Base-by-base conservation (phyloP, 2,888 invertebrate genomes). In the Caenorhabditis afra region DNA sequence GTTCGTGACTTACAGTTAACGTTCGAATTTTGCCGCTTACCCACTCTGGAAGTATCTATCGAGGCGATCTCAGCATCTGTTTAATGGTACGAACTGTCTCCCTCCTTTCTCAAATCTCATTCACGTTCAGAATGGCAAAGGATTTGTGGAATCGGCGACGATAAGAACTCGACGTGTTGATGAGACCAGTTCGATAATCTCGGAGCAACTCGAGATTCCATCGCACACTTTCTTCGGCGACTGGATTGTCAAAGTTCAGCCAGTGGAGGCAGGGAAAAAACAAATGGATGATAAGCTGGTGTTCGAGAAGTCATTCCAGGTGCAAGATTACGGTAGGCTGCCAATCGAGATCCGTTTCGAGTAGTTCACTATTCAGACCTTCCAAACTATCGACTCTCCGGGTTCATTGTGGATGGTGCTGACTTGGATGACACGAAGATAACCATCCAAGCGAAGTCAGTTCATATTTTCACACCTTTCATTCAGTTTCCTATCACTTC, bases 1-100 rank as follows among this genome's bases (percentile, higher is more conserved):
- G n/a, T n/a, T n/a, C n/a, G n/a, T 10, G 1, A 62, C 22, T 70
- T 85, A n/a, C 70, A 86, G 87, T 88, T 0, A 74, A 85, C 20
- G 68, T 88, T 8, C 83, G 87, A 8, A 81, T 86, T 12, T 73
- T 88, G 8, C 88, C 88, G 2, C 66, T 88, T 5, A 86, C 83
- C 3, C 53, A 67, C 22, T 47, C 73, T 37, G 86, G 85, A 41
- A 45, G 41, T 3, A 58, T 87, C 57, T 88, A 87, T 73, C 59
- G 62, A 23, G 85, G 79, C 1, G 45, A 66, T 10, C 53, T 88
- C 29, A 77, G 76, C 37, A 81, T 85, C 29, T 67, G 68, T 12
- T 77, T 88, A 10, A 61, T 85, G 58, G 81, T 79, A 41, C 45
- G 68, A 59, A 37, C 37, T 37, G 7, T 11, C 37, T 37, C 5